Percentiles rank a stretch among this genome's conserved stretches.
Evolutionary conservation across 2,888 invertebrate species (phyloP).

Genomic region (Stenodera caucasica): DNA sequence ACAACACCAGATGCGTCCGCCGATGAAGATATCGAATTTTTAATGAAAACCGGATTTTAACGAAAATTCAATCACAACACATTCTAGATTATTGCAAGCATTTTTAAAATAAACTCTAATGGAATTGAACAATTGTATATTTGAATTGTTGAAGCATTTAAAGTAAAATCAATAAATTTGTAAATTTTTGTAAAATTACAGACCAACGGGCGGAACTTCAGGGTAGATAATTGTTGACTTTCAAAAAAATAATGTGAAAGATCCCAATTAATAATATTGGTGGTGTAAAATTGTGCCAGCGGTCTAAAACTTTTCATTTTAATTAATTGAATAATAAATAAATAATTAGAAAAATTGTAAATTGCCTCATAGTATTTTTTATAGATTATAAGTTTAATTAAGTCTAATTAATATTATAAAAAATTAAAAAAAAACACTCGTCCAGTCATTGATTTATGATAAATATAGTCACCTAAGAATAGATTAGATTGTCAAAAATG

Average conservation of each 20-base stretch:
- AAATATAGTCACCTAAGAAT: neutral
- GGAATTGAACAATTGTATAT: neutral
- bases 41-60: constrained; percentile 51
- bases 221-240: neutral
- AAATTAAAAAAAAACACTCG: neutral
- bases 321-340: neutral
- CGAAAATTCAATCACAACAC: too few relatives aligned
- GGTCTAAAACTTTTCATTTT: neutral
- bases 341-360: neutral
- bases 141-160: neutral
- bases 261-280: neutral
- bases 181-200: neutral
- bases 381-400: neutral
- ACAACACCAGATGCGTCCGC: constrained; percentile 55
- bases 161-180: too few relatives aligned
- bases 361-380: neutral
- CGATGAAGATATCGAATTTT: constrained; percentile 51
- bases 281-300: neutral
- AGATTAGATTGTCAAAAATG: neutral
- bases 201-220: neutral
- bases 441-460: constrained; percentile 1
- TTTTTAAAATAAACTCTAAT: too few relatives aligned
- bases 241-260: too few relatives aligned
- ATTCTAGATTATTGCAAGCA: too few relatives aligned
- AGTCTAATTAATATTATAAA: neutral